phyloP scores from a whole-genome alignment of 2,113 vertebrate genomes.

The Riparia riparia region DNA sequence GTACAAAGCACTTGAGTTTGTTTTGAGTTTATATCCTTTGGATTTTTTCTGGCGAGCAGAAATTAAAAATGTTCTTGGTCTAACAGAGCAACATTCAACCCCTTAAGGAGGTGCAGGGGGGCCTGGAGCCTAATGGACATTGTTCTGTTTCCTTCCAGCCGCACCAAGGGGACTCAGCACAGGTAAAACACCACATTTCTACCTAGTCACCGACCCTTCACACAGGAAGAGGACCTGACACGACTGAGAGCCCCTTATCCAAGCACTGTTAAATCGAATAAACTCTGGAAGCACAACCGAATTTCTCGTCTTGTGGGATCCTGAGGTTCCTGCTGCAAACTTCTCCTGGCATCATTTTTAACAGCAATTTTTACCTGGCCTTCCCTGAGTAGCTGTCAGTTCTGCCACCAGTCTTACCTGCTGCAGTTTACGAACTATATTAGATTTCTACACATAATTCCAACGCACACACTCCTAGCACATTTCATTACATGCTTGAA shows the following conservation, averaged over 20 bases:
- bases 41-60: not conserved
- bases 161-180: not conserved
- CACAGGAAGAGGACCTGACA: not conserved
- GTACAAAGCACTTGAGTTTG: not conserved
- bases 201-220: not conserved
- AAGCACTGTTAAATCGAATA: not conserved
- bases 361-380: not conserved
- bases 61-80: slow-evolving; percentile 24
- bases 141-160: not conserved
- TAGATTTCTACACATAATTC: slow-evolving; percentile 68
- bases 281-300: not conserved
- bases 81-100: not conserved
- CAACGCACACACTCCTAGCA: slow-evolving; percentile 30
- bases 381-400: slow-evolving; percentile 12
- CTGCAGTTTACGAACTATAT: not conserved
- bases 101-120: not conserved
- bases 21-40: slow-evolving; percentile 16
- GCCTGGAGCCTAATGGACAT: not conserved
- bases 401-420: slow-evolving; percentile 57
- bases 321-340: not conserved
- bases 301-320: not conserved
- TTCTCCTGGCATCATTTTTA: not conserved
- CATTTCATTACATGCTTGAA: slow-evolving; percentile 82
- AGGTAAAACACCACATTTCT: not conserved
- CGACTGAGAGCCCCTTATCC: not conserved